Percentiles rank a stretch among this genome's conserved stretches.
phyloP scores from a whole-genome alignment of 92 coral and sea anemone species.

The Bergia sp. region DNA sequence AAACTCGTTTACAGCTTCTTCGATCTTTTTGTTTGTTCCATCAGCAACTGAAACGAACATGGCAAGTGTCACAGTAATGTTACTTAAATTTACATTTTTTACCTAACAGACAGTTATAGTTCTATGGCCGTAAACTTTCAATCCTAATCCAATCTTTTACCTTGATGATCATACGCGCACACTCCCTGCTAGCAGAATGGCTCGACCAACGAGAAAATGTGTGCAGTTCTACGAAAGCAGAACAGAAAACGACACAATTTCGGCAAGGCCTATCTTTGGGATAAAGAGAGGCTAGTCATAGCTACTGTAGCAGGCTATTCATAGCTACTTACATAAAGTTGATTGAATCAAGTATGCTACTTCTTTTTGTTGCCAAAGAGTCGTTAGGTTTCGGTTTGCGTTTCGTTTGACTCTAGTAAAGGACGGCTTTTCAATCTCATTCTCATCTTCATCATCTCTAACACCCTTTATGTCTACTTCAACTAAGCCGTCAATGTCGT shows the following conservation, averaged over 20 bases:
- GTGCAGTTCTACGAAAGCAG: no score
- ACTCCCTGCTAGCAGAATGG: no score
- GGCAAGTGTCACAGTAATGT: background rate
- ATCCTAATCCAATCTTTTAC: no score
- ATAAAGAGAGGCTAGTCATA: background rate
- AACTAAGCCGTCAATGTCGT: background rate
- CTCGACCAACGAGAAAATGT: no score
- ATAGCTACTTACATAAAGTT: conserved; percentile 40
- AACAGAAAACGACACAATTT: no score
- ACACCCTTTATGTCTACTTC: background rate
- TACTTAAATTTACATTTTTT: background rate
- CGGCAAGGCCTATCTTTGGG: background rate
- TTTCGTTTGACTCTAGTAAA: conserved; percentile 49
- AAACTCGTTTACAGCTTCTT: conserved; percentile 60
- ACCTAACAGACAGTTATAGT: background rate
- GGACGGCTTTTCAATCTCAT: background rate
- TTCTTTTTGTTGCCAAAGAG: conserved; percentile 56
- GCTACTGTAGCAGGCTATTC: no score
- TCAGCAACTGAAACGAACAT: conserved; percentile 28
- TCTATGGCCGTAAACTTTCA: background rate
- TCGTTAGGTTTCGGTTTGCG: conserved; percentile 59
- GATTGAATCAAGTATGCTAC: conserved; percentile 59
- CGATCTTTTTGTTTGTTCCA: conserved; percentile 42
- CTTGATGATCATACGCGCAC: no score
- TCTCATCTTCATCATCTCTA: background rate